A percentile compares a stretch with the other conserved stretches of the same genome.
phyloP scores from a whole-genome alignment of 2,888 invertebrate species.

The Dichetophora obliterata region DNA sequence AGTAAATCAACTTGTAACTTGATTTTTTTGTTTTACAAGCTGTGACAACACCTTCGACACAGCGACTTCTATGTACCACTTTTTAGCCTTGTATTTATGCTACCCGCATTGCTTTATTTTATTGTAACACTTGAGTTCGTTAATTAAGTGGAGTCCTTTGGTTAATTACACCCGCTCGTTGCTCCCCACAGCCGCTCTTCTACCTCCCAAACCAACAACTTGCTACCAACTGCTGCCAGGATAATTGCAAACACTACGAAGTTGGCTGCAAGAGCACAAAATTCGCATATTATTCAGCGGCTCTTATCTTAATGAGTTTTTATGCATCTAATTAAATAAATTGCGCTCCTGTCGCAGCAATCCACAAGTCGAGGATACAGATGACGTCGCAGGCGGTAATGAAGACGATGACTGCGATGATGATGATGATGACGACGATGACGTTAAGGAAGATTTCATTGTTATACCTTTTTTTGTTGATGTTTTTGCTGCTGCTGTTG shows the following conservation, averaged over 20 bases:
- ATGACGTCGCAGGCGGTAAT: background rate
- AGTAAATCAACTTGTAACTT: too few relatives aligned
- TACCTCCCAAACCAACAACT: background rate
- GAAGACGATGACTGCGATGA: background rate
- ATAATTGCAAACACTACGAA: conserved; percentile 41
- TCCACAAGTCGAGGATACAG: background rate
- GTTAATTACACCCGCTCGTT: conserved; percentile 58
- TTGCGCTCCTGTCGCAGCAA: conserved; percentile 53
- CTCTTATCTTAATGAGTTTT: conserved; percentile 68
- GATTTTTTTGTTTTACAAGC: background rate
- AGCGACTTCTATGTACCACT: background rate
- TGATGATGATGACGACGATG: background rate
- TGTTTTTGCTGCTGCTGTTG: background rate
- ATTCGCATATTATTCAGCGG: conserved; percentile 46
- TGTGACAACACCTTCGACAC: background rate
- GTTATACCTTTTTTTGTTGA: background rate
- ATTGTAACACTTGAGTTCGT: conserved; percentile 39
- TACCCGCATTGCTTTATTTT: conserved; percentile 3
- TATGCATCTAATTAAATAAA: conserved; percentile 68
- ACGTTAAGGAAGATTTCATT: conserved; percentile 7
- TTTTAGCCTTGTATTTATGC: background rate
- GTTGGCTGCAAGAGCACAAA: conserved; percentile 45
- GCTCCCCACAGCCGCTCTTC: conserved; percentile 16
- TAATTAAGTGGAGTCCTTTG: conserved; percentile 53
- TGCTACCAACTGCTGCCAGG: conserved; percentile 32